phyloP scores from a whole-genome alignment of 2,113 vertebrate species.

The Micronycteris hirsuta region DNA sequence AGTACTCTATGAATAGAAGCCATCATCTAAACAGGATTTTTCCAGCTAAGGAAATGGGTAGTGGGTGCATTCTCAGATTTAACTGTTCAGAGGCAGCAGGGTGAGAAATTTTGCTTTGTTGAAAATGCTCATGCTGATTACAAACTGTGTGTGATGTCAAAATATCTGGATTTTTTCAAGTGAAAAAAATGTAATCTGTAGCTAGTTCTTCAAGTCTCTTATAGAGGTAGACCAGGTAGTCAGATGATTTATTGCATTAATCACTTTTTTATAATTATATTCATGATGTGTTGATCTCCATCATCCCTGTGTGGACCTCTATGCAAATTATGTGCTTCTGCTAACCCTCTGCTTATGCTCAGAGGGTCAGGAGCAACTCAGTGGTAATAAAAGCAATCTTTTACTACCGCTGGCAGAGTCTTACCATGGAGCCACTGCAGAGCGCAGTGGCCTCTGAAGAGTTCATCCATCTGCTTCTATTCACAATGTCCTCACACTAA shows the following conservation, averaged over 20 bases:
- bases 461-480: constrained; percentile 66
- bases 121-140: background rate
- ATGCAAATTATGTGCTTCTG: background rate
- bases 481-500: constrained; percentile 40
- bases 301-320: background rate
- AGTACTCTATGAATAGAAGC: constrained; percentile 39
- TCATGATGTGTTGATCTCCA: constrained; percentile 10
- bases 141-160: background rate
- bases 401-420: constrained; percentile 62
- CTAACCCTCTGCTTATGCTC: constrained; percentile 40
- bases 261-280: constrained; percentile 25
- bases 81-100: background rate
- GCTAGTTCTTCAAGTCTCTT: background rate
- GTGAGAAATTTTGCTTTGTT: background rate
- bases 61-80: background rate
- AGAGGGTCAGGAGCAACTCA: constrained; percentile 60
- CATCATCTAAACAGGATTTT: background rate
- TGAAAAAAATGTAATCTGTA: background rate
- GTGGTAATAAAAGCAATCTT: constrained; percentile 57
- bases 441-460: constrained; percentile 58
- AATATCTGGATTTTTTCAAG: constrained; percentile 1
- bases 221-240: background rate
- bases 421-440: constrained; percentile 41
- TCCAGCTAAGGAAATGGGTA: background rate
- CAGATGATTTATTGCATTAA: constrained; percentile 28